Evolutionary conservation across 2,797 vertebrate genomes (phyloP).

Genomic region (Gephyroberyx darwinii): DNA sequence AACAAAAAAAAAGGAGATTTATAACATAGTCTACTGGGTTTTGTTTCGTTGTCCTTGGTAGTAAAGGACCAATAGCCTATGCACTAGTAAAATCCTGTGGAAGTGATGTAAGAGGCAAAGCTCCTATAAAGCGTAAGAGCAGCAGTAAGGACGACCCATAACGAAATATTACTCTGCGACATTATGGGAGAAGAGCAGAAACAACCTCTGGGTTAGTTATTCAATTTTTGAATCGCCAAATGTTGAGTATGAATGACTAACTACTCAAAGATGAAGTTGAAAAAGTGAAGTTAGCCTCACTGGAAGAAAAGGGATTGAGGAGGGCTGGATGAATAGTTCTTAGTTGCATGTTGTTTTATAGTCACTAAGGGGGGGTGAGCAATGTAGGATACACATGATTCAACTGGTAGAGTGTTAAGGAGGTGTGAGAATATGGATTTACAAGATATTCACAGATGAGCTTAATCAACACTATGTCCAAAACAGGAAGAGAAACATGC

Average conservation of each 20-base stretch:
- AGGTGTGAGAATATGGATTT: conserved; percentile 76
- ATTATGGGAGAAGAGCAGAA: conserved; percentile 49
- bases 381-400: conserved; percentile 15
- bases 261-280: conserved; percentile 45
- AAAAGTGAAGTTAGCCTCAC: conserved; percentile 39
- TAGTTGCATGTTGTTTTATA: conserved; percentile 36
- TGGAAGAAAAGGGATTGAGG: conserved; percentile 52
- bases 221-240: conserved; percentile 32
- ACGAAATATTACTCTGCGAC: conserved; percentile 50
- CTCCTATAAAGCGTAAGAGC: conserved; percentile 47
- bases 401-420: conserved; percentile 50
- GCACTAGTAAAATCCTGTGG: conserved; percentile 66
- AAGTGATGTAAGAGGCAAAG: conserved; percentile 57
- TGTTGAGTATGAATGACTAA: conserved; percentile 37
- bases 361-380: conserved; percentile 35
- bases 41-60: conserved; percentile 72
- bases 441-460: conserved; percentile 85
- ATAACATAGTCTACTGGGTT: conserved; percentile 63
- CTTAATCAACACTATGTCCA: conserved; percentile 72
- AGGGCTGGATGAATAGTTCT: conserved; percentile 51
- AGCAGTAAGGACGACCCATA: conserved; percentile 50
- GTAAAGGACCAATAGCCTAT: conserved; percentile 59
- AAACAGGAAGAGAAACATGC: conserved; percentile 54
- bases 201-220: conserved; percentile 45
- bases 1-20: conserved; percentile 69